Percentiles rank a stretch among this genome's conserved stretches.
Evolutionary conservation across 2,888 invertebrate species (phyloP).

Genomic region (Eilema caniola): DNA sequence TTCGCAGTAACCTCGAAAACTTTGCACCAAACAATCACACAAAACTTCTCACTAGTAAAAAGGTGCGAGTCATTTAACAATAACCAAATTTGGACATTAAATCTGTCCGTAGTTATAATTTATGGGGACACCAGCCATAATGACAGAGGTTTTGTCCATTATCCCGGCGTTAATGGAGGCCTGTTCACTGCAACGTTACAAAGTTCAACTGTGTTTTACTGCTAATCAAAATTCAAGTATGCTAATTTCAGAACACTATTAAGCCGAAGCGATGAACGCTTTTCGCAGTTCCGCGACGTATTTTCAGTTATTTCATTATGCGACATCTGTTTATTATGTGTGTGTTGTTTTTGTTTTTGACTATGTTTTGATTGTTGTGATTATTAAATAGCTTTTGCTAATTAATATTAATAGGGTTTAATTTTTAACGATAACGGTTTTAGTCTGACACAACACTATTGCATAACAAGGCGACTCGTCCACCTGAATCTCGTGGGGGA

Average conservation of each 20-base stretch:
- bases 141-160: slow-evolving; percentile 77
- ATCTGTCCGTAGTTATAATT: slow-evolving; percentile 64
- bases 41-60: slow-evolving; percentile 35
- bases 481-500: no score
- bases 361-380: slow-evolving; percentile 11
- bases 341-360: slow-evolving; percentile 17
- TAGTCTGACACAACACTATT: not conserved
- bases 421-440: not conserved
- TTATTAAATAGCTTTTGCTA: slow-evolving; percentile 3
- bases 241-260: slow-evolving; percentile 77
- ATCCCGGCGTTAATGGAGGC: slow-evolving; percentile 68
- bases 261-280: slow-evolving; percentile 55
- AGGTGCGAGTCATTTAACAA: slow-evolving; percentile 54
- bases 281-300: slow-evolving; percentile 45
- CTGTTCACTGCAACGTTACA: slow-evolving; percentile 61
- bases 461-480: not conserved
- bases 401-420: not conserved
- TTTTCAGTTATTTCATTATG: slow-evolving; percentile 57
- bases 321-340: slow-evolving; percentile 43
- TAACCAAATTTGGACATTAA: slow-evolving; percentile 64
- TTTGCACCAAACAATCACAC: slow-evolving; percentile 18
- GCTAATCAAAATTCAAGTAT: slow-evolving; percentile 84
- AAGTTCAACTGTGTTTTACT: slow-evolving; percentile 72
- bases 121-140: slow-evolving; percentile 63
- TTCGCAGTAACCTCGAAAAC: not conserved